A percentile compares a stretch with the other conserved stretches of the same genome.
Evolutionary conservation across 2,113 vertebrate genomes (phyloP).

Genomic region (Antennarius striatus): DNA sequence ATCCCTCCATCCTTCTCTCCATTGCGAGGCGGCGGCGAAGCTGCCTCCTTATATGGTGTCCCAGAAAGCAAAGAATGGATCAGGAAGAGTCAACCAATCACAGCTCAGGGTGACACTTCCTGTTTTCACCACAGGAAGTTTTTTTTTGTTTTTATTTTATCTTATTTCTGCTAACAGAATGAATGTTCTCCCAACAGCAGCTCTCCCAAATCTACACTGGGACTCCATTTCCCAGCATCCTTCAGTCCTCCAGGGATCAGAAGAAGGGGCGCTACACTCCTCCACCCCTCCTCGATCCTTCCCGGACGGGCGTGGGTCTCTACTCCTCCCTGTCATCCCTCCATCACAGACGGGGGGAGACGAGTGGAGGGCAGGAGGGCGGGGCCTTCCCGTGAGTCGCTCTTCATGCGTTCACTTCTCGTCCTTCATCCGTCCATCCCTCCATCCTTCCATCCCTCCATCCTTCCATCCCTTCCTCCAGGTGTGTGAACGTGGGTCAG

Average conservation of each 20-base stretch:
- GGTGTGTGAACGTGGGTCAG: slow-evolving; percentile 74
- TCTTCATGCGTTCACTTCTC: background rate
- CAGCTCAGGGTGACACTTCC: slow-evolving; percentile 33
- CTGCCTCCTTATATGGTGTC: background rate
- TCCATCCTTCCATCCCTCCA: too few relatives aligned
- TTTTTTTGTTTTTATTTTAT: background rate
- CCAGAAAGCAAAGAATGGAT: slow-evolving; percentile 42
- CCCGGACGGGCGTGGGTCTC: slow-evolving; percentile 74
- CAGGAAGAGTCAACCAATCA: slow-evolving; percentile 5
- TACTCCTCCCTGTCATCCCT: slow-evolving; percentile 60
- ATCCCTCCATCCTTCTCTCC: slow-evolving; percentile 15
- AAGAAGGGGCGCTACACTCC: slow-evolving; percentile 71
- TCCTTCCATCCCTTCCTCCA: slow-evolving; percentile 18
- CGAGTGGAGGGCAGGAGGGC: slow-evolving; percentile 24
- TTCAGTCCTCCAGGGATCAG: slow-evolving; percentile 52
- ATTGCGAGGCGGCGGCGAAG: slow-evolving; percentile 25
- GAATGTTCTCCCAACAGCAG: slow-evolving; percentile 44
- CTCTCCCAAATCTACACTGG: slow-evolving; percentile 51
- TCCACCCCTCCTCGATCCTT: slow-evolving; percentile 78
- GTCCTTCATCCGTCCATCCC: too few relatives aligned
- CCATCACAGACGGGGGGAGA: slow-evolving; percentile 21
- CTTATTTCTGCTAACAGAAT: background rate
- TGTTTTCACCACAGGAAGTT: background rate
- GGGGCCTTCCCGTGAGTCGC: slow-evolving; percentile 53
- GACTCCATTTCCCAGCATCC: slow-evolving; percentile 73